phyloP scores from a whole-genome alignment of 1,140 invertebrate species.

The Drosophila lacertosa region DNA sequence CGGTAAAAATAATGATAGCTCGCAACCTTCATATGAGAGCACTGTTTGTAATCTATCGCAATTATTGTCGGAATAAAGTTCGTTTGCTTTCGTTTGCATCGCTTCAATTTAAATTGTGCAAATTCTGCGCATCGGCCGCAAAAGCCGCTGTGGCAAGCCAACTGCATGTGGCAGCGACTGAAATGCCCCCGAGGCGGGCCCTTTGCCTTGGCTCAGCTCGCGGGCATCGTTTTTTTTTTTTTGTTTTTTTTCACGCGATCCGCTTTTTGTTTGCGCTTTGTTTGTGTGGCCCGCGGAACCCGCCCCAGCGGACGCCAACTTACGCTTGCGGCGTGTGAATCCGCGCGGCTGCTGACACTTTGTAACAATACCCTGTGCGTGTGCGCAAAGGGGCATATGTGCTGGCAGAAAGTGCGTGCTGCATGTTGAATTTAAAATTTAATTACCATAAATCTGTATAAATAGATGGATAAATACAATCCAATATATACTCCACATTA shows the following conservation, averaged over 20 bases:
- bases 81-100: constrained; percentile 22
- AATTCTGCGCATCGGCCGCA: constrained; percentile 56
- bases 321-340: constrained; percentile 61
- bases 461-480: too few species aligned
- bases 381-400: not conserved
- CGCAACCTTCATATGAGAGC: constrained; percentile 13
- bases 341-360: constrained; percentile 74
- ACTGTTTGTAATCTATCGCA: constrained; percentile 2
- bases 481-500: too few species aligned
- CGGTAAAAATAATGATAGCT: constrained; percentile 1
- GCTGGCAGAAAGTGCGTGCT: not conserved
- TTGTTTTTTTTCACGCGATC: constrained; percentile 78
- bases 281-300: constrained; percentile 46
- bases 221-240: constrained; percentile 65
- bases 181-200: constrained; percentile 20
- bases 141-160: constrained; percentile 32
- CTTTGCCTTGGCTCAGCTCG: constrained; percentile 45
- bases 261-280: constrained; percentile 73
- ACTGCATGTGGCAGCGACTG: constrained; percentile 33
- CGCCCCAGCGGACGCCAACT: constrained; percentile 21
- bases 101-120: constrained; percentile 75
- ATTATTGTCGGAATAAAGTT: constrained; percentile 9
- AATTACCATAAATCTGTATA: too few species aligned
- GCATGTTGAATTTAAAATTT: too few species aligned
- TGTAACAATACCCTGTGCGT: constrained; percentile 24